phyloP scores from a whole-genome alignment of 2,113 vertebrate genomes.

The Ctenomys sociabilis region DNA sequence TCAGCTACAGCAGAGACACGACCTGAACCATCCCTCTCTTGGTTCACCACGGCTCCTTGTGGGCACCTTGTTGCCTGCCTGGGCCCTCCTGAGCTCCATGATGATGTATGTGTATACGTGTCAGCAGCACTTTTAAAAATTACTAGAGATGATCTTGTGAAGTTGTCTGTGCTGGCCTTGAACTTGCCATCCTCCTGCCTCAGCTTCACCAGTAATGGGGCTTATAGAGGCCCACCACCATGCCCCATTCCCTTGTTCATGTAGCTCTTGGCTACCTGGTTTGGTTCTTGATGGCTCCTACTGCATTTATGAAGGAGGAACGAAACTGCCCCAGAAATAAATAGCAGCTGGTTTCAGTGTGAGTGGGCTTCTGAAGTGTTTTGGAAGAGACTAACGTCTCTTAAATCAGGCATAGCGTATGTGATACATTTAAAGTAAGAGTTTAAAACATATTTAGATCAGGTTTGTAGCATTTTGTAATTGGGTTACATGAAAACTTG shows the following conservation, averaged over 20 bases:
- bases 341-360: background rate
- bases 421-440: background rate
- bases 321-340: background rate
- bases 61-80: background rate
- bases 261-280: background rate
- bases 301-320: background rate
- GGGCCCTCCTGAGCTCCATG: background rate
- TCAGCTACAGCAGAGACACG: background rate
- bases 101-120: background rate
- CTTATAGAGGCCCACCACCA: background rate
- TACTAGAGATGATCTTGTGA: background rate
- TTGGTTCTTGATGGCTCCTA: background rate
- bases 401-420: conserved; percentile 59
- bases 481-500: background rate
- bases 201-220: background rate
- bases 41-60: background rate
- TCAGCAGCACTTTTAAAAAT: background rate
- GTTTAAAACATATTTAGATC: background rate
- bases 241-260: background rate
- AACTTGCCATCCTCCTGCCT: background rate
- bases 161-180: background rate
- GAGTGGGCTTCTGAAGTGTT: conserved; percentile 53
- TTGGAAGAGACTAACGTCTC: conserved; percentile 46
- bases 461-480: background rate
- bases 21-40: background rate